These are phyloP conservation scores for Gobio occitaniae DNA, from an alignment of 2,797 vertebrate species.

Conservation along the genomic window DNA sequence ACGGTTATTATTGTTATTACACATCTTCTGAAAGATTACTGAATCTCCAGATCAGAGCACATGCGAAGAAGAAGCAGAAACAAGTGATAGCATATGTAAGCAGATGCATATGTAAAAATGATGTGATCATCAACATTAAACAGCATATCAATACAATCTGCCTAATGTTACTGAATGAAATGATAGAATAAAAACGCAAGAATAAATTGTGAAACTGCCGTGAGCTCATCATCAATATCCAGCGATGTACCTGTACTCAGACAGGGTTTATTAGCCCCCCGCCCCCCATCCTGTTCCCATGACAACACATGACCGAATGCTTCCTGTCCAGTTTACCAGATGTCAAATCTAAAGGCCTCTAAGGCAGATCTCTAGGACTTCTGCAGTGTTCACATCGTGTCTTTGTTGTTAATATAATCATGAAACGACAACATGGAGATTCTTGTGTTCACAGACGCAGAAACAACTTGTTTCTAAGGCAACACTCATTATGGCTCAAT, in stretches of 20 bases:
- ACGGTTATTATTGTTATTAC: too few relatives aligned
- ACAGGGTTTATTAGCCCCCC: slow-evolving; percentile 20
- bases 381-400: neutral
- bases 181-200: too few relatives aligned
- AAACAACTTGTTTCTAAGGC: neutral
- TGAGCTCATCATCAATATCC: slow-evolving; percentile 17
- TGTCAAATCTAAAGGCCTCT: slow-evolving; percentile 14
- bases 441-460: neutral
- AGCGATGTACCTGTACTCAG: slow-evolving; percentile 6
- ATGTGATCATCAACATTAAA: too few relatives aligned
- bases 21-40: too few relatives aligned
- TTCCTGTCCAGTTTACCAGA: slow-evolving; percentile 23
- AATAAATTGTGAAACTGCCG: slow-evolving; percentile 18
- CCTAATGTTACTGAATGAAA: too few relatives aligned
- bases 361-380: neutral
- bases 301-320: slow-evolving; percentile 6
- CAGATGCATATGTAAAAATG: too few relatives aligned
- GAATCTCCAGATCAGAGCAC: too few relatives aligned
- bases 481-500: neutral
- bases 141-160: too few relatives aligned
- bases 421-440: neutral
- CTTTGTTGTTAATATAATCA: neutral
- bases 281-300: slow-evolving; percentile 25
- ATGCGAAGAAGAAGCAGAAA: too few relatives aligned
- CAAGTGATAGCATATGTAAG: too few relatives aligned